Evolutionary conservation across 2,113 vertebrate genomes (phyloP).

Genomic region (Microcebus murinus): DNA sequence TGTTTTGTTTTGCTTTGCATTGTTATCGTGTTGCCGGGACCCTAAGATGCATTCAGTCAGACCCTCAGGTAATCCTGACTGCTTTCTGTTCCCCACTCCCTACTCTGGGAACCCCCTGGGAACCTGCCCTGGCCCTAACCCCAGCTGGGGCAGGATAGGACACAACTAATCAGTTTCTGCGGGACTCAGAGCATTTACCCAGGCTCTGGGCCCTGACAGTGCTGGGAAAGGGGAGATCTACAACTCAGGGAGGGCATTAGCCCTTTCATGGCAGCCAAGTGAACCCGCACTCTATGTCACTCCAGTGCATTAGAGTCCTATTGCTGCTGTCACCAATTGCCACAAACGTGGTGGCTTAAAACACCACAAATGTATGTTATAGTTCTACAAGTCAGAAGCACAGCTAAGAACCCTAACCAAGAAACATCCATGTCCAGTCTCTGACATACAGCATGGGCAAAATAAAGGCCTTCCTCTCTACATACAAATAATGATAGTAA

Average conservation of each 20-base stretch:
- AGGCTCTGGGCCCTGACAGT: not conserved
- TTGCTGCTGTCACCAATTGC: not conserved
- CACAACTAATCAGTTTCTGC: not conserved
- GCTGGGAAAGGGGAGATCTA: not conserved
- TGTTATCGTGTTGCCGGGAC: not conserved
- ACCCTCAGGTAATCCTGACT: not conserved
- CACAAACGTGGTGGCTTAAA: not conserved
- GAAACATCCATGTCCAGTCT: not conserved
- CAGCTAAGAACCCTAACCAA: not conserved
- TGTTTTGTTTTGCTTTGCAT: not conserved
- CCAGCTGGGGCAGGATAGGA: not conserved
- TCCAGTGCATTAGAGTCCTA: not conserved
- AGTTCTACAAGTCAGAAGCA: not conserved
- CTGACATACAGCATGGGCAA: not conserved
- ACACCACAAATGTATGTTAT: not conserved
- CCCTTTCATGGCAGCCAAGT: no score
- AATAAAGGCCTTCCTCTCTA: not conserved
- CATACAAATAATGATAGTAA: not conserved
- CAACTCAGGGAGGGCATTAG: rapidly evolving
- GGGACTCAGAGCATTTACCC: not conserved
- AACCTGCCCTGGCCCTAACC: not conserved
- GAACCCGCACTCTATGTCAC: not conserved
- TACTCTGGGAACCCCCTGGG: not conserved
- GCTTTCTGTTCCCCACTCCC: not conserved
- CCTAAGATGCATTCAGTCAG: not conserved